Evolutionary conservation across 2,113 vertebrate species (phyloP).

Genomic region (Suncus etruscus): DNA sequence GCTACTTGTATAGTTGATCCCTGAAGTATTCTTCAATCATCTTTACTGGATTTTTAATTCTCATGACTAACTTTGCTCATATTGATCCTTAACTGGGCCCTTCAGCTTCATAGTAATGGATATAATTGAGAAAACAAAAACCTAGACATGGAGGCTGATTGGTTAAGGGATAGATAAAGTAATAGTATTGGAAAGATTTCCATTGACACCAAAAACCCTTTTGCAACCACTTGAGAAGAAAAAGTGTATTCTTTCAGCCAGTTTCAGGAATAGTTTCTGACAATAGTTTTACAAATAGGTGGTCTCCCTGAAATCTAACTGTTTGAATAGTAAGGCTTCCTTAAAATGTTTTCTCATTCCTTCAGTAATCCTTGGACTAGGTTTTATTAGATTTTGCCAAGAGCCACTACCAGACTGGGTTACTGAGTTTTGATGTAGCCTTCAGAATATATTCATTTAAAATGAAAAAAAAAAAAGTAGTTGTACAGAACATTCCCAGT

Average conservation of each 20-base stretch:
- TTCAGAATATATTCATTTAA: conserved; percentile 69
- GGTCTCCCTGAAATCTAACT: conserved; percentile 60
- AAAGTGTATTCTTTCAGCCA: conserved; percentile 4
- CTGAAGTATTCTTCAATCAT: conserved; percentile 28
- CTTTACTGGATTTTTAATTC: conserved; percentile 45
- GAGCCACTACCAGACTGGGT: conserved; percentile 55
- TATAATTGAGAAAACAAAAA: conserved; percentile 20
- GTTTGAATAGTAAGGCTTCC: conserved; percentile 51
- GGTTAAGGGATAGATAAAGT: background rate
- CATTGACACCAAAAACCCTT: background rate
- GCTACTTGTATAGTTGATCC: conserved; percentile 21
- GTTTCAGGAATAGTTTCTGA: conserved; percentile 48
- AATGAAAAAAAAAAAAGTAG: conserved; percentile 47
- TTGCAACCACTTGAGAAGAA: background rate
- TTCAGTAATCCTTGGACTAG: conserved; percentile 46
- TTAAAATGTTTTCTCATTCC: conserved; percentile 62
- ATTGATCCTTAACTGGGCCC: conserved; percentile 3
- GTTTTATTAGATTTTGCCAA: conserved; percentile 63
- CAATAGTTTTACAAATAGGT: conserved; percentile 43
- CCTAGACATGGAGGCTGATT: background rate
- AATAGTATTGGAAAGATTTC: background rate
- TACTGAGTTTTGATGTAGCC: conserved; percentile 38
- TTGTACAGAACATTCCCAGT: conserved; percentile 45
- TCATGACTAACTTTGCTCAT: conserved; percentile 35
- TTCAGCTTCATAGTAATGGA: conserved; percentile 45